phyloP scores from a whole-genome alignment of 2,888 invertebrate genomes.

The Pardosa pseudoannulata region DNA sequence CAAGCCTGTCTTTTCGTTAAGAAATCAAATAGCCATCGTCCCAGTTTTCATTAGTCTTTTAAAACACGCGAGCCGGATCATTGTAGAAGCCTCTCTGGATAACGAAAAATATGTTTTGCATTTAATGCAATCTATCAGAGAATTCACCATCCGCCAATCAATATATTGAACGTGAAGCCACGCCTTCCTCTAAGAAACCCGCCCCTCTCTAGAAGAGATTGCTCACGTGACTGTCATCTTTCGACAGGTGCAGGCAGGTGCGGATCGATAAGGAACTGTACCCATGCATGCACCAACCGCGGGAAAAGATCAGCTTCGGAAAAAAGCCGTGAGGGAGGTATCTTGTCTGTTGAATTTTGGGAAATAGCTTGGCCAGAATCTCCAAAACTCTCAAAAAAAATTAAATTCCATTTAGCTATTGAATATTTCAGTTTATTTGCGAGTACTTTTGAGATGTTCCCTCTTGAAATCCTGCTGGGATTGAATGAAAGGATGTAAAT shows the following conservation, averaged over 20 bases:
- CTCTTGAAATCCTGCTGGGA: no score
- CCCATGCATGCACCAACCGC: slow-evolving; percentile 39
- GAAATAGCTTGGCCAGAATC: not conserved
- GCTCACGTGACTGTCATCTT: slow-evolving; percentile 69
- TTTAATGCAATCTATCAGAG: slow-evolving; percentile 49
- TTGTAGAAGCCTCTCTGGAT: not conserved
- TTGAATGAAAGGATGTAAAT: no score
- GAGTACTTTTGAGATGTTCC: not conserved
- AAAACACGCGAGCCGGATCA: not conserved
- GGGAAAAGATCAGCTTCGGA: slow-evolving; percentile 21
- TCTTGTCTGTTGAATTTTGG: slow-evolving; percentile 5
- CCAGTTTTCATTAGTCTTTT: slow-evolving; percentile 1
- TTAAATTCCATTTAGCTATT: slow-evolving; percentile 3
- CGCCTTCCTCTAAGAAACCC: slow-evolving; percentile 36
- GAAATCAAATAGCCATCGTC: not conserved
- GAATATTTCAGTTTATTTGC: not conserved
- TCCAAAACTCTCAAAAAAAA: slow-evolving; percentile 20
- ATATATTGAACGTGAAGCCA: slow-evolving; percentile 63
- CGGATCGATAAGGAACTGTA: slow-evolving; percentile 47
- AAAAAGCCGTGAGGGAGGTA: not conserved
- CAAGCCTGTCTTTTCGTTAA: no score
- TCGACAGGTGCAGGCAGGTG: slow-evolving; percentile 70
- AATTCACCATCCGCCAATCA: slow-evolving; percentile 57
- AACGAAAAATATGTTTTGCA: slow-evolving; percentile 21
- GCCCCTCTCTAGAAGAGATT: slow-evolving; percentile 28